Percentiles rank a stretch among this genome's conserved stretches.
These are phyloP conservation scores for Neosilurus hyrtlii DNA, from an alignment of 2,797 vertebrate species.

Conservation along the genomic window DNA sequence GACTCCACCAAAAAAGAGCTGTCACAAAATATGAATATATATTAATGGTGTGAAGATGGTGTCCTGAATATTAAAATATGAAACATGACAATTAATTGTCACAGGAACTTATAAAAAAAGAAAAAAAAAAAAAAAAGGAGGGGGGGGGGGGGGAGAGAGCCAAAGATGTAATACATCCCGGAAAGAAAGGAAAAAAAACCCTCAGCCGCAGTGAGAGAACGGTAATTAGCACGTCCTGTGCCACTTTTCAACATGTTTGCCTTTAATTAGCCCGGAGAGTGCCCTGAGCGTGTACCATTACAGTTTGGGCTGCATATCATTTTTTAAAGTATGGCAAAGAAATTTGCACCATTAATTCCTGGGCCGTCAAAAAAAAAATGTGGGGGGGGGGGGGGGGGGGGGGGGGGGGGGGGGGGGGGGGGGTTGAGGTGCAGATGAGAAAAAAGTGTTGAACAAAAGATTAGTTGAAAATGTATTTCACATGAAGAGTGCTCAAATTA, in stretches of 20 bases:
- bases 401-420: no score
- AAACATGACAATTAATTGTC: slow-evolving; percentile 53
- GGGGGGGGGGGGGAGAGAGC: no score
- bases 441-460: slow-evolving; percentile 44
- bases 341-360: slow-evolving; percentile 40
- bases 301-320: slow-evolving; percentile 34
- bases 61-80: slow-evolving; percentile 33
- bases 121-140: slow-evolving; percentile 33
- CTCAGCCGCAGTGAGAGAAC: slow-evolving; percentile 45
- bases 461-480: background rate
- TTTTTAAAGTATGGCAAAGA: slow-evolving; percentile 33
- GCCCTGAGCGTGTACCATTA: slow-evolving; percentile 33
- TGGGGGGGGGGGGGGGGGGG: background rate
- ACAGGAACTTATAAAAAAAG: slow-evolving; percentile 2
- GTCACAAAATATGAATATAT: slow-evolving; percentile 32
- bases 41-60: slow-evolving; percentile 33
- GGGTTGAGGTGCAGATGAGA: slow-evolving; percentile 37
- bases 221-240: slow-evolving; percentile 57
- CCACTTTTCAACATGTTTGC: slow-evolving; percentile 51
- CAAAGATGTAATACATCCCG: slow-evolving; percentile 33
- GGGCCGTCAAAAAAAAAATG: background rate
- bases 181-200: background rate
- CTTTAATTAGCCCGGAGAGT: slow-evolving; percentile 54
- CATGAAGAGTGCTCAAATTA: slow-evolving; percentile 24
- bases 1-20: slow-evolving; percentile 5